Percentiles rank a stretch among this genome's conserved stretches.
These are phyloP conservation scores for Hucho hucho DNA, from an alignment of 2,113 vertebrate species.

Conservation along the genomic window DNA sequence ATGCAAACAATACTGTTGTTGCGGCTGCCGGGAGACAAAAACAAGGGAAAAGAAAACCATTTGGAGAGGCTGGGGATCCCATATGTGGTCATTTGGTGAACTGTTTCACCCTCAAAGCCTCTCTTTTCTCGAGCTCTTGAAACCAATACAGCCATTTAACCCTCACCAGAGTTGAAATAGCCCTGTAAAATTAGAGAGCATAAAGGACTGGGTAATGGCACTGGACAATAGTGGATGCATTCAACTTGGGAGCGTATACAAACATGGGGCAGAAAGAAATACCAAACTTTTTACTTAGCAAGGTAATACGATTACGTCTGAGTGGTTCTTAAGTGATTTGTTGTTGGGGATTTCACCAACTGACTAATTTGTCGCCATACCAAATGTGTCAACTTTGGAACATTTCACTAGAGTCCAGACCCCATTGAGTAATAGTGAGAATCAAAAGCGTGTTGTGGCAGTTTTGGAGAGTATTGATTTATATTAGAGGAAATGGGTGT, in stretches of 20 bases:
- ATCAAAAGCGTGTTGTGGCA: conserved; percentile 56
- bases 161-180: conserved; percentile 18
- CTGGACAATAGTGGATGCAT: background rate
- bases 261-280: no score
- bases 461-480: conserved; percentile 71
- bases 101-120: conserved; percentile 45
- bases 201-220: background rate
- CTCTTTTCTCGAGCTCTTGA: conserved; percentile 4
- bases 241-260: no score
- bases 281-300: conserved; percentile 5
- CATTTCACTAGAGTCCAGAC: conserved; percentile 42
- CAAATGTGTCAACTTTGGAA: conserved; percentile 43
- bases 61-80: conserved; percentile 27
- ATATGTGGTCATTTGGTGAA: conserved; percentile 54
- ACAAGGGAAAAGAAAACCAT: conserved; percentile 40
- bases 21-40: conserved; percentile 50
- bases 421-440: conserved; percentile 50
- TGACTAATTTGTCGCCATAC: conserved; percentile 36
- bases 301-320: conserved; percentile 59
- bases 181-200: background rate
- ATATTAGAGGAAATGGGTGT: conserved; percentile 68
- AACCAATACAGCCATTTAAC: conserved; percentile 27
- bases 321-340: conserved; percentile 65
- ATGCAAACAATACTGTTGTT: conserved; percentile 80
- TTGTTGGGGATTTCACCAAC: conserved; percentile 54